phyloP scores from a whole-genome alignment of 2,888 invertebrate species.

The Caenorhabditis virilis region DNA sequence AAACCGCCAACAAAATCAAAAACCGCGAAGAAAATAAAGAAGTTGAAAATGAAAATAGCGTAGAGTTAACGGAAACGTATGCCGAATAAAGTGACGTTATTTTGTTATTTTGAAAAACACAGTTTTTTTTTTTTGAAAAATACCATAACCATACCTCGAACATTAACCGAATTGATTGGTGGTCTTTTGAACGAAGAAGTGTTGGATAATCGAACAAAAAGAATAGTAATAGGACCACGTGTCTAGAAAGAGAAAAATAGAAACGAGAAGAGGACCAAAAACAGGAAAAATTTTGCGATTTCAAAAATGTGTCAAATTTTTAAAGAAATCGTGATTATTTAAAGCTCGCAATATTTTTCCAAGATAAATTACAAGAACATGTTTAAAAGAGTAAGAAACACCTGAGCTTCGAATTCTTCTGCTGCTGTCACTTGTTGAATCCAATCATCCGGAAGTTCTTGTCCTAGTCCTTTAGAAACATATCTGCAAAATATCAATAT shows the following conservation, averaged over 20 bases:
- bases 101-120: no score
- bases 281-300: no score
- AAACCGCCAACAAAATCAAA: not conserved
- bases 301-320: no score
- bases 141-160: constrained; percentile 38
- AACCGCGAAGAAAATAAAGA: not conserved
- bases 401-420: constrained; percentile 56
- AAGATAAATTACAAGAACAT: not conserved
- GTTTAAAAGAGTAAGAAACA: not conserved
- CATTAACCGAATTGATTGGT: constrained; percentile 46
- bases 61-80: not conserved
- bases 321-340: no score
- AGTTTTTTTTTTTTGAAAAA: no score
- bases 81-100: no score
- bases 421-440: constrained; percentile 56
- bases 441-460: constrained; percentile 53
- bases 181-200: constrained; percentile 49
- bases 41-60: not conserved
- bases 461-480: constrained; percentile 48
- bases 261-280: no score
- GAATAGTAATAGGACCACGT: constrained; percentile 54
- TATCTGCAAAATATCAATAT: constrained; percentile 34
- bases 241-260: no score
- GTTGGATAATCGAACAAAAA: constrained; percentile 54
- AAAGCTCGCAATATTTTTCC: not conserved